Base-by-base conservation (phyloP, 2,113 vertebrate genomes). In the Propithecus coquereli region DNA sequence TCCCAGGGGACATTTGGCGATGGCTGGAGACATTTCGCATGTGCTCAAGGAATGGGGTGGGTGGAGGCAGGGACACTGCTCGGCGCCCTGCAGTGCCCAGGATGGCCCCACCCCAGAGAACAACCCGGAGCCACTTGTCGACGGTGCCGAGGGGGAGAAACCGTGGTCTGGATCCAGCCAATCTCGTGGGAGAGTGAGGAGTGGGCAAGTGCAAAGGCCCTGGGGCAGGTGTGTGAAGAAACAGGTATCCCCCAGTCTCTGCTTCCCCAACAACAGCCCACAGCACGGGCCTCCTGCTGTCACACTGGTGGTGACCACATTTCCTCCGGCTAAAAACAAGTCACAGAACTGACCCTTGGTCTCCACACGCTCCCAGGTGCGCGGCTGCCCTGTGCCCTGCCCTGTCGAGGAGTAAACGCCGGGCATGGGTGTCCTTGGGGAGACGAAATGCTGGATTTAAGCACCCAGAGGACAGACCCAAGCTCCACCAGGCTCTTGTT, bases 221-320 rank as follows among this genome's bases (percentile, higher is more conserved):
- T 74, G 84, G 34, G 90, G 68, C 77, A 61, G 32, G 12, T 32
- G 5, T 30, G 45, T 37, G 70, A 52, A 12, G 37, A 37, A 18
- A 66, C 37, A 12, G 6, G 5, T 32, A 40, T 27, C 32, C 45
- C 2, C 27, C 6, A 5, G 40, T 52, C 85, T 63, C 43, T 71
- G 43, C 54, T n/a, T 17, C 37, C 85, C 30, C 12, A n/a, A 61
- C 23, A 18, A 37, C 61, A 52, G 23, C 45, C 65, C 79, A 25
- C 3, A 27, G 14, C 14, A 1, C 0, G 12, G 37, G 52, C 22
- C 30, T 70, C 34, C 70, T 89, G 70, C 32, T 3, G 0, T 0
- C 7, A 25, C 4, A 82, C 59, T 0, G 2, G n/a, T 4, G 3
- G n/a, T 2, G 25, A 71, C 63, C 37, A 40, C 9, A 32, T 2